These are phyloP conservation scores for Crocidura indochinensis DNA, from an alignment of 2,797 vertebrate genomes.

Conservation along the genomic window DNA sequence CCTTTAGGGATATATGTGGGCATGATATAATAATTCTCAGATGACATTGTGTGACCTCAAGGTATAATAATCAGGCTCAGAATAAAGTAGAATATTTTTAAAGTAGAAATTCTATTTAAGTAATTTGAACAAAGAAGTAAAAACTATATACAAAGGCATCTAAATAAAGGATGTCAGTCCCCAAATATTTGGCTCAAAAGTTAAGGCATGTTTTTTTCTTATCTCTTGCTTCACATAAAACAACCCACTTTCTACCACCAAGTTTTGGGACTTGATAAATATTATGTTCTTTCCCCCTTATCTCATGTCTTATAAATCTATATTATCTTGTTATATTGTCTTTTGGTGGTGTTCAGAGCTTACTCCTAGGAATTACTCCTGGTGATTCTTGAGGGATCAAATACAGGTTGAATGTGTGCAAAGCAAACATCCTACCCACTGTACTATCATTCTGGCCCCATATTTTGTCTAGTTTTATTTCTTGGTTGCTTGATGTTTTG, in stretches of 20 bases:
- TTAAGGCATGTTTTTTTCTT: neutral
- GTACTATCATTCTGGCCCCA: neutral
- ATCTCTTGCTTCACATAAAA: neutral
- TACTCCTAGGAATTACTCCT: too few species aligned
- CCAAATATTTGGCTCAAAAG: neutral
- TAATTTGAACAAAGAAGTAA: neutral
- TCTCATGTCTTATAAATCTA: neutral
- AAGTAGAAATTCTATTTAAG: slow-evolving; percentile 25
- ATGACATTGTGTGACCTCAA: slow-evolving; percentile 9
- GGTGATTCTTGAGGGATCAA: too few species aligned
- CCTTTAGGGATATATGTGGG: slow-evolving; percentile 41
- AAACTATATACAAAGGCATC: neutral
- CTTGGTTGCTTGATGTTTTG: neutral
- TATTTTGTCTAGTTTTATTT: neutral
- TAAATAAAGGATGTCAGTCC: neutral
- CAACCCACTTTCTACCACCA: too few species aligned
- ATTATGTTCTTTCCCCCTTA: neutral
- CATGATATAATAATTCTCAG: slow-evolving; percentile 41
- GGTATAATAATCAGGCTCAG: slow-evolving; percentile 27
- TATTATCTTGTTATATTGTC: neutral
- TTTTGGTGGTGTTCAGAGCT: too few species aligned
- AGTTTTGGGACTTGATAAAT: neutral
- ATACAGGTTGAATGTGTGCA: neutral
- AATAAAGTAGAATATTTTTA: slow-evolving; percentile 9
- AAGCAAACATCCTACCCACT: neutral